A percentile compares a stretch with the other conserved stretches of the same genome.
Evolutionary conservation across 2,113 vertebrate species (phyloP).

Genomic region (Sphaerodactylus townsendi): DNA sequence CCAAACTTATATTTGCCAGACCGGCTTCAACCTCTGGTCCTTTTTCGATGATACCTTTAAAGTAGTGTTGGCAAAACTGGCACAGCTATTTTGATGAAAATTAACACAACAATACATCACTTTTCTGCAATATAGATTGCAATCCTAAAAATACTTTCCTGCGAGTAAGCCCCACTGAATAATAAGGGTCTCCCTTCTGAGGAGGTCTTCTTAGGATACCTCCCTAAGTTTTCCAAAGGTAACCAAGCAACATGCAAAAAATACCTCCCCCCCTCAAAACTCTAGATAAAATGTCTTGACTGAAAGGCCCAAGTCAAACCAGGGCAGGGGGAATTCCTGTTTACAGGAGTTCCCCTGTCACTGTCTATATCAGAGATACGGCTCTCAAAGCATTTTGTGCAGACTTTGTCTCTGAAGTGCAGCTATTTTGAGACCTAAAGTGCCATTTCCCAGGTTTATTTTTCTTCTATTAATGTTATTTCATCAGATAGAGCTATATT

Average conservation of each 20-base stretch:
- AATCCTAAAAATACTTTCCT: too few relatives aligned
- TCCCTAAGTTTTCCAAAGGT: too few relatives aligned
- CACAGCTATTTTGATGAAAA: neutral
- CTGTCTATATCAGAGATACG: neutral
- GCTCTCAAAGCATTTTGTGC: neutral
- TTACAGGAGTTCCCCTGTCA: too few relatives aligned
- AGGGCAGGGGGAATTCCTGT: neutral
- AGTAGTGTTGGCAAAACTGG: neutral
- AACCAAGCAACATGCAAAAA: too few relatives aligned
- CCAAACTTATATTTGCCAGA: too few relatives aligned
- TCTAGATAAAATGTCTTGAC: too few relatives aligned
- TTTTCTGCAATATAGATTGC: neutral
- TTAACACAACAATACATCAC: neutral
- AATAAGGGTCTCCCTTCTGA: too few relatives aligned
- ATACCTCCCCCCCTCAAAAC: too few relatives aligned
- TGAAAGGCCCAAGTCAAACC: too few relatives aligned
- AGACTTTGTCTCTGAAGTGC: neutral
- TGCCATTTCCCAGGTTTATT: neutral
- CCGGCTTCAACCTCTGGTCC: neutral
- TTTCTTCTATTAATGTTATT: neutral
- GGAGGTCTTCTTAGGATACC: too few relatives aligned
- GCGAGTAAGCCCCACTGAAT: too few relatives aligned
- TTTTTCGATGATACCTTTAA: neutral
- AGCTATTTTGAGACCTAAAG: neutral
- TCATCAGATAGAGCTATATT: neutral